These are phyloP conservation scores for Leucoraja ocellata DNA, from an alignment of 2,797 vertebrate genomes.

Conservation along the genomic window DNA sequence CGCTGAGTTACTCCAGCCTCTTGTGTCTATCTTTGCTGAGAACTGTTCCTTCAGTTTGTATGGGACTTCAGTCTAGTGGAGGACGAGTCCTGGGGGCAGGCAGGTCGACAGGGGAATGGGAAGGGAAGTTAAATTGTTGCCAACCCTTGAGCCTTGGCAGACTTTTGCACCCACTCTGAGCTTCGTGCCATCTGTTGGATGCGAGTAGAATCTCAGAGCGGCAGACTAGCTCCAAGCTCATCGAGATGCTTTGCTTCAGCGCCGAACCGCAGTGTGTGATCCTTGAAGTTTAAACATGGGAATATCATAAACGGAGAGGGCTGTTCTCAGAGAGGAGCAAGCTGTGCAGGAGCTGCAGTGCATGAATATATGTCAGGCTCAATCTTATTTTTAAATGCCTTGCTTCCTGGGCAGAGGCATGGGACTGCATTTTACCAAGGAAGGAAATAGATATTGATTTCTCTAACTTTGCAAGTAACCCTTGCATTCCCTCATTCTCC, in stretches of 20 bases:
- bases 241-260: background rate
- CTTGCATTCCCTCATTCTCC: too few species aligned
- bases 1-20: too few species aligned
- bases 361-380: conserved; percentile 3
- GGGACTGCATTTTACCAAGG: background rate
- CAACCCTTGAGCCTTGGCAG: too few species aligned
- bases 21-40: background rate
- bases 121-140: too few species aligned
- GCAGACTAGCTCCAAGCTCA: background rate
- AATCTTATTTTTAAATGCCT: background rate
- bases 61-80: too few species aligned
- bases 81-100: too few species aligned
- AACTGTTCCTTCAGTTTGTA: background rate
- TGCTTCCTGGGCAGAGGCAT: background rate
- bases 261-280: background rate
- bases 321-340: background rate
- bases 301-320: background rate
- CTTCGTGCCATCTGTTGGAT: too few species aligned
- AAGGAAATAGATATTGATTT: background rate
- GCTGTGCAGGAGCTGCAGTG: background rate
- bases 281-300: conserved; percentile 31
- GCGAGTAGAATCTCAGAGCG: background rate
- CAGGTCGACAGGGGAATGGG: too few species aligned
- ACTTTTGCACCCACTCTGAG: background rate
- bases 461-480: too few species aligned